These are phyloP conservation scores for Pimephales promelas DNA, from an alignment of 2,113 vertebrate genomes.

Conservation along the genomic window DNA sequence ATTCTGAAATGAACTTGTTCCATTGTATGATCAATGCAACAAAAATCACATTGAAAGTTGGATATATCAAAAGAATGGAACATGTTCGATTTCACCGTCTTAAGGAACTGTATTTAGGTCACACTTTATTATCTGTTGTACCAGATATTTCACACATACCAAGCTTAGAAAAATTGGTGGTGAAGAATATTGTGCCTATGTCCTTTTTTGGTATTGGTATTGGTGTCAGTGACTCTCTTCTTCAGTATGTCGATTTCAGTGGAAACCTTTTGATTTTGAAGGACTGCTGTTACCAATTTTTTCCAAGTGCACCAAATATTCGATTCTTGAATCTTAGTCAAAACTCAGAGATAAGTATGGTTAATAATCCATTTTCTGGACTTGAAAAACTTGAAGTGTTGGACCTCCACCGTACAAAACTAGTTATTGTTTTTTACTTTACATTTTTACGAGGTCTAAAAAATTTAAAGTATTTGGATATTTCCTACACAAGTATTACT, in stretches of 20 bases:
- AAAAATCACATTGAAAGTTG: conserved; percentile 64
- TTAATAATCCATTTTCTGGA: conserved; percentile 55
- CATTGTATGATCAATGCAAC: conserved; percentile 70
- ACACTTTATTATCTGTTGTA: conserved; percentile 25
- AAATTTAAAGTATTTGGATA: conserved; percentile 76
- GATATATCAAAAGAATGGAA: accelerated
- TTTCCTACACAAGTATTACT: conserved; percentile 70
- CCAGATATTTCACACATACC: conserved; percentile 56
- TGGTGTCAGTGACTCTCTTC: conserved; percentile 15
- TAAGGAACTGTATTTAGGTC: conserved; percentile 63
- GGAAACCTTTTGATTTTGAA: conserved; percentile 63
- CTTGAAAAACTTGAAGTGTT: conserved; percentile 67
- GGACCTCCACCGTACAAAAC: conserved; percentile 71
- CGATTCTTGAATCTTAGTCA: conserved; percentile 76
- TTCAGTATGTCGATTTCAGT: conserved; percentile 76
- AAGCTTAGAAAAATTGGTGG: conserved; percentile 70
- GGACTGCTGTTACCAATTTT: conserved; percentile 47
- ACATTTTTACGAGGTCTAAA: conserved; percentile 69
- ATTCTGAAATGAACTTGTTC: conserved; percentile 51
- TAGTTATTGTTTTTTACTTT: conserved; percentile 56
- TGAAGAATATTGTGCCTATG: conserved; percentile 55
- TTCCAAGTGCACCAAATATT: conserved; percentile 53
- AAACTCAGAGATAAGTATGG: conserved; percentile 66
- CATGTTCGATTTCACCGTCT: conserved; percentile 59
- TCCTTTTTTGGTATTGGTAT: not conserved